Conservation (phyloP, 1,140 invertebrate species). For the Zelostemma sp. region DNA sequence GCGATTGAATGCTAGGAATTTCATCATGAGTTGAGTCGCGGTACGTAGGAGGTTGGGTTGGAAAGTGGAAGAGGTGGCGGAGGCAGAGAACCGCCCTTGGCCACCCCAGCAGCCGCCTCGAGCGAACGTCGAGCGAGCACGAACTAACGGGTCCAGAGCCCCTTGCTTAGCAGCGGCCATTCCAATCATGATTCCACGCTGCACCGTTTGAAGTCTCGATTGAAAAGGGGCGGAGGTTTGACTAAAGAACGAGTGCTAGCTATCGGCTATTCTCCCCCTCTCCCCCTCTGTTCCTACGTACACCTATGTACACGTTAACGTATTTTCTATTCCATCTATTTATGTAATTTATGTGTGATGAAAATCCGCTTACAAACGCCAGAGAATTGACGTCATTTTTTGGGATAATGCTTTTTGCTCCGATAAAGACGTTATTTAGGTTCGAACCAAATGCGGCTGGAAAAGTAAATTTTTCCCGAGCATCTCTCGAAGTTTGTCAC, state of each 20-base stretch:
- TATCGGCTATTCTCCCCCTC: conserved; percentile 57
- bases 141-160: conserved; percentile 61
- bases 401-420: too few relatives aligned
- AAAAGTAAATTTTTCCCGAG: not conserved
- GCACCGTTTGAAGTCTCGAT: conserved; percentile 71
- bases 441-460: not conserved
- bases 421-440: not conserved
- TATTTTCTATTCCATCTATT: conserved; percentile 22
- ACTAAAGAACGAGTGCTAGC: conserved; percentile 69
- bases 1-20: conserved; percentile 71
- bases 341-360: not conserved
- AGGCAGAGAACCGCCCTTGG: conserved; percentile 60
- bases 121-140: conserved; percentile 44
- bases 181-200: conserved; percentile 71
- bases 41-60: conserved; percentile 53
- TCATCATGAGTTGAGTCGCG: conserved; percentile 69
- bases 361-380: too few relatives aligned
- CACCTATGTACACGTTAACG: conserved; percentile 30
- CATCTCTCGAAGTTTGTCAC: not conserved
- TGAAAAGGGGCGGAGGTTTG: conserved; percentile 71
- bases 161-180: conserved; percentile 69
- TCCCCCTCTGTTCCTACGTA: conserved; percentile 20
- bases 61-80: conserved; percentile 54
- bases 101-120: conserved; percentile 52
- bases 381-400: too few relatives aligned